phyloP scores from a whole-genome alignment of 1,140 invertebrate species.

The Limonius californicus region DNA sequence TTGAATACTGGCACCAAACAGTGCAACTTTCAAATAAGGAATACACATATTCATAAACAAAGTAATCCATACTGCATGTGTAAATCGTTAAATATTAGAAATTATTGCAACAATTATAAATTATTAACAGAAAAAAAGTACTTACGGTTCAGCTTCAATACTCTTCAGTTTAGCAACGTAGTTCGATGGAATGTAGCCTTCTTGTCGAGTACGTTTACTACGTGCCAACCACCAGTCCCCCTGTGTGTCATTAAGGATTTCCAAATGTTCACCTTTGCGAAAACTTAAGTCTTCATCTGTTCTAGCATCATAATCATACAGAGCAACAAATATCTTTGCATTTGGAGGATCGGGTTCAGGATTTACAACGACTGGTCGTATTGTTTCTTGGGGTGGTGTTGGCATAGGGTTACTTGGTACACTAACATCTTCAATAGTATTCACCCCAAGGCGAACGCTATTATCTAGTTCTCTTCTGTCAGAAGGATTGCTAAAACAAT shows the following conservation, averaged over 20 bases:
- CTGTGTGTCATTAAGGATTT: conserved; percentile 97
- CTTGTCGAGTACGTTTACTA: conserved; percentile 89
- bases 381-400: conserved; percentile 61
- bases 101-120: too few species aligned
- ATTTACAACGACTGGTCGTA: conserved; percentile 56
- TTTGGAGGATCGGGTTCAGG: conserved; percentile 61
- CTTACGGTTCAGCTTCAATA: conserved; percentile 99
- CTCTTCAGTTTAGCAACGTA: conserved; percentile 99
- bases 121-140: too few species aligned
- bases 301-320: conserved; percentile 98
- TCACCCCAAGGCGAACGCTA: conserved; percentile 24
- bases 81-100: too few species aligned
- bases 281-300: conserved; percentile 99
- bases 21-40: too few species aligned
- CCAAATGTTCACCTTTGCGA: conserved; percentile 95
- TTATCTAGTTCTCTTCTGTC: conserved; percentile 54
- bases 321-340: conserved; percentile 90
- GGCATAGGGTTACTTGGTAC: conserved; percentile 61
- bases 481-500: conserved; percentile 65
- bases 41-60: too few species aligned
- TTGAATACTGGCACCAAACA: too few species aligned
- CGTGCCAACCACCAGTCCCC: conserved; percentile 98
- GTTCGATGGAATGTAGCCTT: conserved; percentile 99
- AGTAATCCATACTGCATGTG: too few species aligned
- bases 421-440: conserved; percentile 56